Evolutionary conservation across 2,113 vertebrate genomes (phyloP).

Genomic region (Phylloscopus trochiloides): DNA sequence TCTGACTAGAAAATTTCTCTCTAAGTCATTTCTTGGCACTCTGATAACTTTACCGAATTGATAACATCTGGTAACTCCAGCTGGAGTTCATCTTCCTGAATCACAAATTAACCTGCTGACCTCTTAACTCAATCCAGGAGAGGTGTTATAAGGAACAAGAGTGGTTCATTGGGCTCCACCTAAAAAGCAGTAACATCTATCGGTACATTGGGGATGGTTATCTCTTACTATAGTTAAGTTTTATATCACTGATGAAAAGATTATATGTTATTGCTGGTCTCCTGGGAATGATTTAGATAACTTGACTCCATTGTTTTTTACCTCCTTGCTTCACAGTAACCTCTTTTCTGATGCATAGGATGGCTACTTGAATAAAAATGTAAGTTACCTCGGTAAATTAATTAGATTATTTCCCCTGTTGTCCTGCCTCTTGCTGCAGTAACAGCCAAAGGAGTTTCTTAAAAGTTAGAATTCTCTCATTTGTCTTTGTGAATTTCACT

Average conservation of each 20-base stretch:
- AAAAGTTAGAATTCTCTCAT: not conserved
- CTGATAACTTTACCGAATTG: not conserved
- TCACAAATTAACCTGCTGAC: not conserved
- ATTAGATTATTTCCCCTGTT: not conserved
- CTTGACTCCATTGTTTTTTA: not conserved
- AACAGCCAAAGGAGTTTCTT: not conserved
- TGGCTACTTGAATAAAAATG: not conserved
- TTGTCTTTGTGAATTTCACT: not conserved
- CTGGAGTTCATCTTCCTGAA: not conserved
- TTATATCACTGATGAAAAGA: not conserved
- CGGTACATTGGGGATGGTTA: not conserved
- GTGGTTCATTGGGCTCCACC: not conserved
- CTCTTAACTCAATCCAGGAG: not conserved
- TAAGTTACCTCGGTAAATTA: not conserved
- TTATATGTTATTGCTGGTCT: not conserved
- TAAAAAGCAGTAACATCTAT: not conserved
- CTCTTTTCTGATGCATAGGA: not conserved
- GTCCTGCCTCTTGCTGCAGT: not conserved
- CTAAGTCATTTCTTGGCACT: not conserved
- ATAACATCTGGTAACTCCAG: not conserved
- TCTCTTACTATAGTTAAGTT: not conserved
- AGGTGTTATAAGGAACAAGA: not conserved
- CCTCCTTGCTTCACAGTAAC: not conserved
- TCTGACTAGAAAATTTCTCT: not conserved
- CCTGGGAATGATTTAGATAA: not conserved